Conservation (phyloP, 2,113 vertebrate species). For the Vanacampus margaritifer region DNA sequence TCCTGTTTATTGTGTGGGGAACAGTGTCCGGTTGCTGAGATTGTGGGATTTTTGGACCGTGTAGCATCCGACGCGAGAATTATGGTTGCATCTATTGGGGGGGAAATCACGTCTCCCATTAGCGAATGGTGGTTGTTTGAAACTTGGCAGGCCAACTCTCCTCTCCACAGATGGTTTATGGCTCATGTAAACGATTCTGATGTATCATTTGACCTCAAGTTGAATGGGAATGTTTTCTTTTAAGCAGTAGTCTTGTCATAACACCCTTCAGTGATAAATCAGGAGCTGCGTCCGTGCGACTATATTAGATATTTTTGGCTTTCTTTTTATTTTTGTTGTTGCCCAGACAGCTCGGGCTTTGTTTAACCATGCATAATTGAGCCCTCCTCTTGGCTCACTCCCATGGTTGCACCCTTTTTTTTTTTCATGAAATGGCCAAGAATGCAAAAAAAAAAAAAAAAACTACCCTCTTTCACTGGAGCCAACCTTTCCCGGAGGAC, state of each 20-base stretch:
- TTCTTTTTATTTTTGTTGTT: slow-evolving; percentile 18
- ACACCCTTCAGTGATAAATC: slow-evolving; percentile 60
- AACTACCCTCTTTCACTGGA: slow-evolving; percentile 72
- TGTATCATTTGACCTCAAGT: slow-evolving; percentile 55
- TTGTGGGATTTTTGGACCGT: slow-evolving; percentile 24
- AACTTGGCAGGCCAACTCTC: slow-evolving; percentile 11
- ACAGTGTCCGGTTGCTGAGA: slow-evolving; percentile 61
- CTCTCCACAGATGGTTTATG: slow-evolving; percentile 57
- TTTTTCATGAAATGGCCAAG: slow-evolving; percentile 80
- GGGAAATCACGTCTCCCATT: slow-evolving; percentile 26
- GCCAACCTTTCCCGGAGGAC: slow-evolving; percentile 68
- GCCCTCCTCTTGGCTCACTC: slow-evolving; percentile 74
- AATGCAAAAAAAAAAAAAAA: slow-evolving; percentile 59
- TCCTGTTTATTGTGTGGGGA: slow-evolving; percentile 66
- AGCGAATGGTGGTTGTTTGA: slow-evolving; percentile 14
- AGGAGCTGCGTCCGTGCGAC: slow-evolving; percentile 18
- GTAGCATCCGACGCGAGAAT: slow-evolving; percentile 23
- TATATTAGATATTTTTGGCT: slow-evolving; percentile 23
- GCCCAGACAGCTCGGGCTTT: slow-evolving; percentile 70
- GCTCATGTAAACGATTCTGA: slow-evolving; percentile 47
- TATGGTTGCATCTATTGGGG: slow-evolving; percentile 21
- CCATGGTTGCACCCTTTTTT: slow-evolving; percentile 82
- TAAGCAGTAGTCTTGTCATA: slow-evolving; percentile 57
- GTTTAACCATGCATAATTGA: slow-evolving; percentile 77
- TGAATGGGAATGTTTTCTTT: slow-evolving; percentile 66